These are phyloP conservation scores for Octonoba sinensis DNA, from an alignment of 2,888 invertebrate species.

Conservation along the genomic window DNA sequence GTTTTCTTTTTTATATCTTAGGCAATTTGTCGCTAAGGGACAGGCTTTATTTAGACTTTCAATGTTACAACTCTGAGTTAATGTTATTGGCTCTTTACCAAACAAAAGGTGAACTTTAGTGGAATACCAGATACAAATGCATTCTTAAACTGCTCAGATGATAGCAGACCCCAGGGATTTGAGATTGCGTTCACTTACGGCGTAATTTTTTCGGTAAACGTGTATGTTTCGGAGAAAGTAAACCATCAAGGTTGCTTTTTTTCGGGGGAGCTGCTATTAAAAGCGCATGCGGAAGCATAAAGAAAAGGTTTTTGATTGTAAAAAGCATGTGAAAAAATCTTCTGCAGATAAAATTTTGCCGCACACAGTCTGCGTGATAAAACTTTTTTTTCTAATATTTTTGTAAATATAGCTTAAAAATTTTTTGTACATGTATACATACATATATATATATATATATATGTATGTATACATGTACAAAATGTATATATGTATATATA, in stretches of 20 bases:
- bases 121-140: constrained; percentile 56
- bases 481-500: too few relatives aligned
- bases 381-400: too few relatives aligned
- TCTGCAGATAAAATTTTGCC: too few relatives aligned
- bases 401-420: too few relatives aligned
- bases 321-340: too few relatives aligned
- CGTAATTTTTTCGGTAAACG: constrained; percentile 42
- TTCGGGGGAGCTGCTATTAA: constrained; percentile 7
- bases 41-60: constrained; percentile 51
- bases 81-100: constrained; percentile 56
- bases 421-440: too few relatives aligned
- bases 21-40: constrained; percentile 58
- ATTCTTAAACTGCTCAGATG: constrained; percentile 54
- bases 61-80: constrained; percentile 35
- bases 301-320: too few relatives aligned
- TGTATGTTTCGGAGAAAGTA: constrained; percentile 14
- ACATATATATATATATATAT: too few relatives aligned
- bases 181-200: constrained; percentile 45
- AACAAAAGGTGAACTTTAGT: constrained; percentile 55
- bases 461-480: too few relatives aligned
- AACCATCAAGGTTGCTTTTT: constrained; percentile 41
- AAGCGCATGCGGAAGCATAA: not conserved
- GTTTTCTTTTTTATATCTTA: constrained; percentile 27
- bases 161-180: constrained; percentile 46
- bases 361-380: too few relatives aligned